Conservation (phyloP, 2,113 vertebrate genomes). For the Phaethornis superciliosus region DNA sequence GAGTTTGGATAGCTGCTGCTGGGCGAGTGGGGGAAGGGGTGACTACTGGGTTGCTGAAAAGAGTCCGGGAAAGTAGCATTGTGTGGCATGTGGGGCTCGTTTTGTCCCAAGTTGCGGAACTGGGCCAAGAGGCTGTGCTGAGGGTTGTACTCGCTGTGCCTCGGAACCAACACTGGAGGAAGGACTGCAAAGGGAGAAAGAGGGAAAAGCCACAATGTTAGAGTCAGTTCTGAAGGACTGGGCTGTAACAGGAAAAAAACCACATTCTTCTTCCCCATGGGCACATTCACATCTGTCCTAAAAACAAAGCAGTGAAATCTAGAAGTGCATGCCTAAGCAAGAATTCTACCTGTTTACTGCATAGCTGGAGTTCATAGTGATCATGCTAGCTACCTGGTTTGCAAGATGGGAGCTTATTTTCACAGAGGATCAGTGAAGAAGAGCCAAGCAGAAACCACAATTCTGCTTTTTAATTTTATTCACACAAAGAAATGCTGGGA, state of each 20-base stretch:
- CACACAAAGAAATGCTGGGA: neutral
- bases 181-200: conserved; percentile 80
- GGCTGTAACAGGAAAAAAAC: neutral
- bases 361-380: neutral
- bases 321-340: conserved; percentile 17
- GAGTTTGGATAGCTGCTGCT: conserved; percentile 94
- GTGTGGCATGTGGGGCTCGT: conserved; percentile 96
- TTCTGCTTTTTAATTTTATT: neutral
- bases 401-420: neutral
- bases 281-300: neutral
- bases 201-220: neutral
- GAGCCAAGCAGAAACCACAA: neutral
- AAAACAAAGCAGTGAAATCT: neutral
- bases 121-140: conserved; percentile 97
- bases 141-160: conserved; percentile 98
- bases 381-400: neutral
- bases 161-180: conserved; percentile 95
- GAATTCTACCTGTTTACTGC: neutral
- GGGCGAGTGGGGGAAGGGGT: conserved; percentile 85
- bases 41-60: conserved; percentile 84
- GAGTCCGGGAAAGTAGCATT: conserved; percentile 96
- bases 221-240: neutral
- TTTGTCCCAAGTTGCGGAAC: conserved; percentile 93
- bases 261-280: neutral
- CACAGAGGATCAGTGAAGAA: neutral